A percentile compares a stretch with the other conserved stretches of the same genome.
Evolutionary conservation across 2,888 invertebrate genomes (phyloP).

Genomic region (Drosophila leonis): DNA sequence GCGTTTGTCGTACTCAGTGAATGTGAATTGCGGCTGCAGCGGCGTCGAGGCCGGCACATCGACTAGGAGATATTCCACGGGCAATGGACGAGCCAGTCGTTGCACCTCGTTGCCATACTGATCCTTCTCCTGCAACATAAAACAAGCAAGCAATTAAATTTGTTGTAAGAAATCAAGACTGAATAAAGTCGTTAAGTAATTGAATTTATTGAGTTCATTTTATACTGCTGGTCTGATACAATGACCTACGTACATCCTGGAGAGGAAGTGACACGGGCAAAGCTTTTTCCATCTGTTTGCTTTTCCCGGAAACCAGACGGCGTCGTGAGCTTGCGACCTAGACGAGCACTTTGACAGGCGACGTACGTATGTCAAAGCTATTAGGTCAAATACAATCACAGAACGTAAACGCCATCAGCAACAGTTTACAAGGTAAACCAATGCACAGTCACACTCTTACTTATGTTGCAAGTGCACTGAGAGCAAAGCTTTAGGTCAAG

Average conservation of each 20-base stretch:
- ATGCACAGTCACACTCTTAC: not conserved
- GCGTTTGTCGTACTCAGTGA: conserved; percentile 86
- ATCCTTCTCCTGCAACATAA: conserved; percentile 94
- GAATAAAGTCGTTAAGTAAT: not conserved
- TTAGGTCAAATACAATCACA: conserved; percentile 19
- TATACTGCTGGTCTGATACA: conserved; percentile 26
- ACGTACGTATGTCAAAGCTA: not conserved
- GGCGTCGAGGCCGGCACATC: conserved; percentile 98
- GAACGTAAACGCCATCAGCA: conserved; percentile 1
- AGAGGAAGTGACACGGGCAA: conserved; percentile 1
- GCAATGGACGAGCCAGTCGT: conserved; percentile 96
- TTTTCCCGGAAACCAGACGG: not conserved
- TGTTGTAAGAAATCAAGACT: not conserved
- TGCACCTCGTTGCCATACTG: conserved; percentile 98
- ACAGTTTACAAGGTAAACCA: not conserved
- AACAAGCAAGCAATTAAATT: not conserved
- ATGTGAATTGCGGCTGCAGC: conserved; percentile 92
- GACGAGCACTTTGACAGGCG: not conserved
- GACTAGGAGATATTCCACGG: conserved; percentile 98
- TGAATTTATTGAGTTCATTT: not conserved
- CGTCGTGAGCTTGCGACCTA: not conserved
- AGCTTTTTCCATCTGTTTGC: conserved; percentile 53
- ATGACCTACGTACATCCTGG: conserved; percentile 42
- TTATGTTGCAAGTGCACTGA: not conserved
- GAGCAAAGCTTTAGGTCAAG: not conserved